phyloP scores from a whole-genome alignment of 2,113 vertebrate genomes.

The Neolamprologus sp. region DNA sequence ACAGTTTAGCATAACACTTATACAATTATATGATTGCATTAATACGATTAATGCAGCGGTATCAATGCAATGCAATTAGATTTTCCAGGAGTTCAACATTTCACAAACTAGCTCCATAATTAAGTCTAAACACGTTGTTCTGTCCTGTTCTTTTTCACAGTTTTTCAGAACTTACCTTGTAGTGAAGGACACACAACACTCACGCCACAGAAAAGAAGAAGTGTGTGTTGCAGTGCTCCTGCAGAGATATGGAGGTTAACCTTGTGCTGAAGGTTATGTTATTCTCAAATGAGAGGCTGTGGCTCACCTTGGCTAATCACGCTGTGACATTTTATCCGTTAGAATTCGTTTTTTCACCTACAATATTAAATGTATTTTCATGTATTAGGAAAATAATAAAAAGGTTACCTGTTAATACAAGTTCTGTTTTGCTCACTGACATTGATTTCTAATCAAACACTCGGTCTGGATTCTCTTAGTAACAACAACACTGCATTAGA shows the following conservation, averaged over 20 bases:
- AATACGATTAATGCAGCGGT: neutral
- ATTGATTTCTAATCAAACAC: neutral
- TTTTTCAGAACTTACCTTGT: slow-evolving; percentile 26
- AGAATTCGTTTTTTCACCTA: neutral
- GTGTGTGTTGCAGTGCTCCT: neutral
- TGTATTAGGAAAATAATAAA: neutral
- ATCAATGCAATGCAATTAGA: neutral
- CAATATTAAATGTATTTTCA: neutral
- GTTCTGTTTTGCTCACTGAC: neutral
- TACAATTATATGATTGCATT: neutral
- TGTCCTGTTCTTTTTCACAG: neutral
- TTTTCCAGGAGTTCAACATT: neutral
- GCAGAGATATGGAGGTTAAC: slow-evolving; percentile 26
- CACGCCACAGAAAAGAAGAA: neutral
- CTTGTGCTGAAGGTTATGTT: slow-evolving; percentile 26
- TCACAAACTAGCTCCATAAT: neutral
- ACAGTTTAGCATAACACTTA: neutral
- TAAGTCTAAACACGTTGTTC: neutral
- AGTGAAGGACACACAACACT: slow-evolving; percentile 28
- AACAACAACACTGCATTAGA: neutral
- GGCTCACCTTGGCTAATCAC: neutral
- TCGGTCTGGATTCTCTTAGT: neutral
- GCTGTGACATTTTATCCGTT: neutral
- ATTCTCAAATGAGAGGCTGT: neutral
- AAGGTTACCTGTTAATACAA: neutral